Percentiles rank a stretch among this genome's conserved stretches.
Conservation (phyloP, 2,797 vertebrate genomes). For the Squalus acanthias region DNA sequence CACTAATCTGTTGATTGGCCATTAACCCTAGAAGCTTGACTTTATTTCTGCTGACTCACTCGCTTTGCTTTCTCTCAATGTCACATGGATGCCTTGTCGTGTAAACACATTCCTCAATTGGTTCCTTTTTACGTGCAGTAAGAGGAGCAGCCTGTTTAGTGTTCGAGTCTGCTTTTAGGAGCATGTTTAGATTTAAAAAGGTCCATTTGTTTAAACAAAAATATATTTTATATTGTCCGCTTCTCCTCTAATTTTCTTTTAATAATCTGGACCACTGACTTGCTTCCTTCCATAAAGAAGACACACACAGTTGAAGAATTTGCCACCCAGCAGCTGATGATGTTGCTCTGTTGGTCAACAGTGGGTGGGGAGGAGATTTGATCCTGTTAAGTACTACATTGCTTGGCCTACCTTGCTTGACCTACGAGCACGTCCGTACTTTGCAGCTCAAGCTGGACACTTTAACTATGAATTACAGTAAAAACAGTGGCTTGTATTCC, state of each 20-base stretch:
- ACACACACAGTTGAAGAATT: too few species aligned
- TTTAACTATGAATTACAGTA: neutral
- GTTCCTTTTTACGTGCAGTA: neutral
- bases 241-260: neutral
- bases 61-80: neutral
- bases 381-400: neutral
- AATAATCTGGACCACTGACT: neutral
- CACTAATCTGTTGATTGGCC: neutral
- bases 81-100: too few species aligned
- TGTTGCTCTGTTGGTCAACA: too few species aligned
- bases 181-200: neutral
- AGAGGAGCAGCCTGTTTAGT: neutral
- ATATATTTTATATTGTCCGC: neutral
- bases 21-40: neutral
- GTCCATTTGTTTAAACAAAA: neutral
- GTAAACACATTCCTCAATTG: neutral
- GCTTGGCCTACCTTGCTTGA: too few species aligned
- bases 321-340: neutral
- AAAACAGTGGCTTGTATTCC: neutral
- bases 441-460: neutral
- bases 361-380: neutral
- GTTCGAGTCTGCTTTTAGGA: neutral
- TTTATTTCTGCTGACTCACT: neutral
- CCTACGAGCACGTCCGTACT: too few species aligned
- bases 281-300: neutral